Evolutionary conservation across 1,140 invertebrate genomes (phyloP).

Genomic region (Sitobion miscanthi): DNA sequence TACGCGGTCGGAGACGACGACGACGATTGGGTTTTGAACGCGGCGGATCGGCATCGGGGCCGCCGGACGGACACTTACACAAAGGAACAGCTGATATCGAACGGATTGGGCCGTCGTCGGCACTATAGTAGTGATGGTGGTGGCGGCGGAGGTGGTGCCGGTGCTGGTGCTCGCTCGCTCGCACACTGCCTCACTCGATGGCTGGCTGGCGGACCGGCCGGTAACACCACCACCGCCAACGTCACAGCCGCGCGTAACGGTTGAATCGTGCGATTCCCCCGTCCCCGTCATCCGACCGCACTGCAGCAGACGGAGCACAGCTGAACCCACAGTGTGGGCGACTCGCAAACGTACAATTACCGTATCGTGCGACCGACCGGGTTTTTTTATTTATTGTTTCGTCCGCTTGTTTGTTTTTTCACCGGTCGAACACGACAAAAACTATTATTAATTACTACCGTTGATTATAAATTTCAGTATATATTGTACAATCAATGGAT

Average conservation of each 20-base stretch:
- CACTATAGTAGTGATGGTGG: not conserved
- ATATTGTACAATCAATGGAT: too few species aligned
- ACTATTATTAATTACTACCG: not conserved
- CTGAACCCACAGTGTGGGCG: slow-evolving; percentile 28
- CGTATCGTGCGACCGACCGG: not conserved
- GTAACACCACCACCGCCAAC: slow-evolving; percentile 7
- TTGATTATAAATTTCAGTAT: too few species aligned
- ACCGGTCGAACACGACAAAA: not conserved
- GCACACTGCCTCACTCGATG: not conserved
- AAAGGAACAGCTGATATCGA: slow-evolving; percentile 57
- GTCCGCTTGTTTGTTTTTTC: not conserved
- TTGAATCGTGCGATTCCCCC: not conserved
- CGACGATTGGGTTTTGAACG: slow-evolving; percentile 52
- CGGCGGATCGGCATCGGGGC: slow-evolving; percentile 25
- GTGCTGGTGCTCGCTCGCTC: not conserved
- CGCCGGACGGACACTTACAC: slow-evolving; percentile 52
- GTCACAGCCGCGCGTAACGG: slow-evolving; percentile 17
- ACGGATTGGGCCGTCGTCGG: slow-evolving; percentile 42
- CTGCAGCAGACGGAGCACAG: not conserved
- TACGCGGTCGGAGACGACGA: slow-evolving; percentile 42
- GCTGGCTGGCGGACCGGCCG: slow-evolving; percentile 12
- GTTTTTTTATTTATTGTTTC: not conserved
- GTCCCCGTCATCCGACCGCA: not conserved
- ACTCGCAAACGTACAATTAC: slow-evolving; percentile 29
- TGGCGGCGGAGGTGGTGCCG: not conserved